These are phyloP conservation scores for Trididemnum nubilum DNA, from an alignment of 23 tunicate genomes.

Conservation along the genomic window DNA sequence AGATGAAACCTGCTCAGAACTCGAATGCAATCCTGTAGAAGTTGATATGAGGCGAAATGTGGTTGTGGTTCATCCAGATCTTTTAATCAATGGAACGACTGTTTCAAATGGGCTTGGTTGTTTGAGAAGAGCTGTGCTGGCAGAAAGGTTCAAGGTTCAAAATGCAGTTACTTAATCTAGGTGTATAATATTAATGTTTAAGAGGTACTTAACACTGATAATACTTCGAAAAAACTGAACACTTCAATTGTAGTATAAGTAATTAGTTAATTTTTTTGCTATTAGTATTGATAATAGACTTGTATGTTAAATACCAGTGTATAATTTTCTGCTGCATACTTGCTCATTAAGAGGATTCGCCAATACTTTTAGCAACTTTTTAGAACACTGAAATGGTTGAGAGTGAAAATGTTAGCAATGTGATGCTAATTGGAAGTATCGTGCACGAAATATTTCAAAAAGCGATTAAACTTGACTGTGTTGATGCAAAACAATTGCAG, in stretches of 20 bases:
- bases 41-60: slow-evolving; percentile 45
- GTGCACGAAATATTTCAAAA: slow-evolving; percentile 79
- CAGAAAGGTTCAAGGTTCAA: slow-evolving; percentile 89
- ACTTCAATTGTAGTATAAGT: too few species aligned
- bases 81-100: slow-evolving; percentile 72
- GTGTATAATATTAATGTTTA: too few species aligned
- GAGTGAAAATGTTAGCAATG: slow-evolving; percentile 27
- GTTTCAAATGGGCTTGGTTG: slow-evolving; percentile 82
- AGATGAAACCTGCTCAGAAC: slow-evolving; percentile 3
- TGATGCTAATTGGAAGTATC: slow-evolving; percentile 84
- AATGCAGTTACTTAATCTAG: too few species aligned
- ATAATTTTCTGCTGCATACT: too few species aligned
- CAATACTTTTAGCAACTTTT: too few species aligned
- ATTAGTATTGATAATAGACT: too few species aligned
- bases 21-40: background rate
- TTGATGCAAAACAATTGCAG: slow-evolving; percentile 17
- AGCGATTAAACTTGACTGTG: slow-evolving; percentile 12
- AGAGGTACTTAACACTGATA: too few species aligned
- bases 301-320: too few species aligned
- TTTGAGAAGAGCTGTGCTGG: slow-evolving; percentile 60
- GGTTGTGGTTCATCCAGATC: slow-evolving; percentile 78
- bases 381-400: slow-evolving; percentile 78
- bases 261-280: too few species aligned
- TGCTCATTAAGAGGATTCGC: too few species aligned
- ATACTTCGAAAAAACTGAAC: too few species aligned